These are phyloP conservation scores for Lithophane ornitopus DNA, from an alignment of 2,888 invertebrate species.

Conservation along the genomic window DNA sequence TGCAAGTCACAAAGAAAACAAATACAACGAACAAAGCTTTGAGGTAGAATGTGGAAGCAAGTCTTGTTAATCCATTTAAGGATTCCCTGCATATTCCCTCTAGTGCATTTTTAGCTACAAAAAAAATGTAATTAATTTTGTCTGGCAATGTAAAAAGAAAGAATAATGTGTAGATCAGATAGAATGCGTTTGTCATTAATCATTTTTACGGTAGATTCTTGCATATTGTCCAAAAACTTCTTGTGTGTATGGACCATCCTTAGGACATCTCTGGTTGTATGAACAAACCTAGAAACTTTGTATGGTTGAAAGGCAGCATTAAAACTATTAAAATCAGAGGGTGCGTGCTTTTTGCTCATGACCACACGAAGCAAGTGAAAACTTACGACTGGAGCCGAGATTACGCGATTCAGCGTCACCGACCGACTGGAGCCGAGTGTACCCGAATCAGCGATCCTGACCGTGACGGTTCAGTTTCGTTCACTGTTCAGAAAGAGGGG, in stretches of 20 bases:
- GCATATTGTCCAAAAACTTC: not conserved
- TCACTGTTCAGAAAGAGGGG: too few relatives aligned
- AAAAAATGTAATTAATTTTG: slow-evolving; percentile 11
- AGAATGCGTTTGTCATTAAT: not conserved
- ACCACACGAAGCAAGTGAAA: too few relatives aligned
- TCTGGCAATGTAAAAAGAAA: not conserved
- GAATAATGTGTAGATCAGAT: not conserved
- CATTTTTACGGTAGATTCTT: not conserved
- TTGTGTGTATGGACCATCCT: not conserved
- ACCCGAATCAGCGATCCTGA: too few relatives aligned
- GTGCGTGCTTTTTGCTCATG: too few relatives aligned
- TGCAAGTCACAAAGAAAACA: slow-evolving; percentile 11
- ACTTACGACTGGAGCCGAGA: too few relatives aligned
- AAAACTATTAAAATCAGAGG: too few relatives aligned
- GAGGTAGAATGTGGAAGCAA: slow-evolving; percentile 8
- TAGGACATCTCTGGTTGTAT: too few relatives aligned
- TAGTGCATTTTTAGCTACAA: not conserved
- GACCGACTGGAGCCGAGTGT: too few relatives aligned
- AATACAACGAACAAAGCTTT: slow-evolving; percentile 26
- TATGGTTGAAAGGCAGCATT: too few relatives aligned
- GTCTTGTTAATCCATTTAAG: slow-evolving; percentile 29
- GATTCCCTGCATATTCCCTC: slow-evolving; percentile 9
- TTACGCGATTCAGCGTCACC: too few relatives aligned
- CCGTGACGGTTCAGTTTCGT: too few relatives aligned
- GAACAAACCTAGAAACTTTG: too few relatives aligned